phyloP scores from a whole-genome alignment of 2,888 invertebrate genomes.

The Gasteruption jaculator region DNA sequence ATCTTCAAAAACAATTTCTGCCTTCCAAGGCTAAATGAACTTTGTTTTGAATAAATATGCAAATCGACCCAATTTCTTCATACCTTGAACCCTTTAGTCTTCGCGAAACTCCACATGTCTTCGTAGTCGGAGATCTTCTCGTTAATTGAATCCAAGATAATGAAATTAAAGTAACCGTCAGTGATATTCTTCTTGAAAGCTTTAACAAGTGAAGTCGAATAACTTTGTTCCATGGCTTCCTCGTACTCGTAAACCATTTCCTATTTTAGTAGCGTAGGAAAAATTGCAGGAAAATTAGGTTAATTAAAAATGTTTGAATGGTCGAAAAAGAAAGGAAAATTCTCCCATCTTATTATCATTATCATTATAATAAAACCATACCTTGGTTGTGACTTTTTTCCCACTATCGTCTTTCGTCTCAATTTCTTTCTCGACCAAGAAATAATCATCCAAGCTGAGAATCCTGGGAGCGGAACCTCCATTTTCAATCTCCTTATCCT shows the following conservation, averaged over 20 bases:
- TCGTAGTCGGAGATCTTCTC: slow-evolving; percentile 76
- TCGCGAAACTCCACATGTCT: slow-evolving; percentile 84
- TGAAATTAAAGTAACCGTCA: slow-evolving; percentile 87
- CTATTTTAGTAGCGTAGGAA: slow-evolving; percentile 40
- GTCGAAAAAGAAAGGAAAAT: not conserved
- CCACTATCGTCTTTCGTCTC: slow-evolving; percentile 70
- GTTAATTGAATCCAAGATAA: slow-evolving; percentile 90
- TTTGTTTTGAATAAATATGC: no score
- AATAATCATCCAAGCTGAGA: slow-evolving; percentile 93
- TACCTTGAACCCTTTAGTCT: slow-evolving; percentile 81
- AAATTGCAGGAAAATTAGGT: not conserved
- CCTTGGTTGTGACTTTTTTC: slow-evolving; percentile 64
- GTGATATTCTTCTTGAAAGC: slow-evolving; percentile 87
- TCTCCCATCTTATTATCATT: not conserved
- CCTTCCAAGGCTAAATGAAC: no score
- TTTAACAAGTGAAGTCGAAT: slow-evolving; percentile 76
- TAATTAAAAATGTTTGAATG: slow-evolving; percentile 4
- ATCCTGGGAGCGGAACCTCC: slow-evolving; percentile 88
- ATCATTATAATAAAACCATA: slow-evolving; percentile 28
- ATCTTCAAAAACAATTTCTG: no score
- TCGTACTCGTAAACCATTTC: slow-evolving; percentile 89
- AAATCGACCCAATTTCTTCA: slow-evolving; percentile 3
- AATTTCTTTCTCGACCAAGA: slow-evolving; percentile 81
- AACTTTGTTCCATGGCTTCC: slow-evolving; percentile 74
- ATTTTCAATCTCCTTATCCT: slow-evolving; percentile 73